Conservation (phyloP, 2,888 invertebrate genomes). For the Dynastes maya region DNA sequence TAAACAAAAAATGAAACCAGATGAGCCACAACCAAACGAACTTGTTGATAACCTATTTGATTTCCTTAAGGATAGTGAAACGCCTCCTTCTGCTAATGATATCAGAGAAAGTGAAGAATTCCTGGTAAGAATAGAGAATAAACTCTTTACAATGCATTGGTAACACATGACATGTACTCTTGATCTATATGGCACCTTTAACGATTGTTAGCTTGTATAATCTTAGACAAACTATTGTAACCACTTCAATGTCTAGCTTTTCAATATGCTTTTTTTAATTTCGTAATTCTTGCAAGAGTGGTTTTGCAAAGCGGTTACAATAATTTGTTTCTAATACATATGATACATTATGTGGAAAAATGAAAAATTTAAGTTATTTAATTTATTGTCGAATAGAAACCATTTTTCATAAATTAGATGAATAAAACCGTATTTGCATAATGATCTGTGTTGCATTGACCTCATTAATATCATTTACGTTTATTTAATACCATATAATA, state of each 20-base stretch:
- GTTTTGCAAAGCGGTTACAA: neutral
- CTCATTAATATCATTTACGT: no score
- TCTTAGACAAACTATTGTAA: neutral
- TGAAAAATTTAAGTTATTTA: neutral
- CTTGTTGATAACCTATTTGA: constrained; percentile 81
- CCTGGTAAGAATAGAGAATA: constrained; percentile 58
- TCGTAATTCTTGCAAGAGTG: neutral
- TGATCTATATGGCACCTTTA: neutral
- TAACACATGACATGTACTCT: neutral
- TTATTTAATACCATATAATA: neutral
- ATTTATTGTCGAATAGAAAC: constrained; percentile 17
- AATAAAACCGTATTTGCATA: constrained; percentile 8
- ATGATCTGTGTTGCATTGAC: constrained; percentile 9
- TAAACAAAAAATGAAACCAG: constrained; percentile 69
- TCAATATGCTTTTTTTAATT: neutral
- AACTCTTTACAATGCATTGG: constrained; percentile 41
- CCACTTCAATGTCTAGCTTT: neutral
- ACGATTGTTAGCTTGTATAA: neutral
- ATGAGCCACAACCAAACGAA: constrained; percentile 69
- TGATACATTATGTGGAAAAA: constrained; percentile 6
- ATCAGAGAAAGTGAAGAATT: constrained; percentile 57
- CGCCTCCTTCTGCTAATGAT: constrained; percentile 52
- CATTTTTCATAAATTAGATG: constrained; percentile 1
- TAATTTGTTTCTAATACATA: neutral
- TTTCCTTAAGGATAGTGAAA: constrained; percentile 75